phyloP scores from a whole-genome alignment of 2,888 invertebrate species.

The Folsomia candida region DNA sequence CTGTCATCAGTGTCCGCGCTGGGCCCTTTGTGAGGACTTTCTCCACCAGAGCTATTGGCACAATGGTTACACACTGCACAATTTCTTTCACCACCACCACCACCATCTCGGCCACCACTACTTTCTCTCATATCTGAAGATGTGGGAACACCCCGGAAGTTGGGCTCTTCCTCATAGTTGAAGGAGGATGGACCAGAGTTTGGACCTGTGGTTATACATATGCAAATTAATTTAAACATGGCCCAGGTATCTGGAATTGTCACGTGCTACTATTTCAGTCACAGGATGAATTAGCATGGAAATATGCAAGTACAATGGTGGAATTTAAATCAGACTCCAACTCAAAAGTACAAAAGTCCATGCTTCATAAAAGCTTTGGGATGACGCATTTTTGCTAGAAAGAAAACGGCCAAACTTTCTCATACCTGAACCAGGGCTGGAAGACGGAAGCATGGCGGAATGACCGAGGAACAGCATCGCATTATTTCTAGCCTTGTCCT shows the following conservation, averaged over 20 bases:
- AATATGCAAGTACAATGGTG: no score
- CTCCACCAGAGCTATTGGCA: conserved; percentile 35
- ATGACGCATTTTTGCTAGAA: no score
- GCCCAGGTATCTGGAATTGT: no score
- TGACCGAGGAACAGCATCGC: conserved; percentile 6
- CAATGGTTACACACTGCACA: conserved; percentile 33
- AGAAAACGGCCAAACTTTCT: background rate
- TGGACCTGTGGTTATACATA: no score
- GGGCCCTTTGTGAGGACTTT: conserved; percentile 11
- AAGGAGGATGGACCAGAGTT: conserved; percentile 29
- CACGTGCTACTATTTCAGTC: no score
- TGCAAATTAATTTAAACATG: no score
- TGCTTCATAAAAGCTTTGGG: no score
- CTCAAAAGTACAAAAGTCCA: no score
- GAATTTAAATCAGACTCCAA: no score
- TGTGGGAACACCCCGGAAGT: background rate
- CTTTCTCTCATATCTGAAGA: background rate
- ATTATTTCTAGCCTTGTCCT: background rate
- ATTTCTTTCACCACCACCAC: conserved; percentile 23
- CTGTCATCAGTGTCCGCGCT: conserved; percentile 28
- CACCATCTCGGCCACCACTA: conserved; percentile 17
- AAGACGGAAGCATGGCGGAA: no score
- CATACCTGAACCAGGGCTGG: background rate
- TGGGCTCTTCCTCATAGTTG: conserved; percentile 26
- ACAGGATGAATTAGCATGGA: no score